These are phyloP conservation scores for Cybosia mesomella DNA, from an alignment of 2,888 invertebrate genomes.

Conservation along the genomic window DNA sequence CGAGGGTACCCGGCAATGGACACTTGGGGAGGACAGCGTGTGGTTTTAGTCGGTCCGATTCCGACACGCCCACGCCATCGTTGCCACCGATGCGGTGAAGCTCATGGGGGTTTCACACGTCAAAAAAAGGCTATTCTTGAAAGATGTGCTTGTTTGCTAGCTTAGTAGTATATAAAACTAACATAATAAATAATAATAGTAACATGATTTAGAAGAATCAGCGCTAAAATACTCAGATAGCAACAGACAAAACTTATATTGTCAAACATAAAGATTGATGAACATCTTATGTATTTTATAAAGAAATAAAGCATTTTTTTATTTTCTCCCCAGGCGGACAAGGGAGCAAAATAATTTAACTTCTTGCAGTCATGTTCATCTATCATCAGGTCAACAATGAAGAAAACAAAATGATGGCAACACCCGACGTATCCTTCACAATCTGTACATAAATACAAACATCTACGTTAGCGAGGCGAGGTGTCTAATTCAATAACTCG, in stretches of 20 bases:
- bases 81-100: too few species aligned
- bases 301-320: not conserved
- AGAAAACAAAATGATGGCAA: conserved; percentile 1
- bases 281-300: not conserved
- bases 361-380: not conserved
- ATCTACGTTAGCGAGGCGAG: not conserved
- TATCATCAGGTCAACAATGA: conserved; percentile 10
- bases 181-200: not conserved
- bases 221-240: not conserved
- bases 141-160: too few species aligned
- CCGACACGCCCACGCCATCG: too few species aligned
- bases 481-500: conserved; percentile 46
- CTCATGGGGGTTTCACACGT: too few species aligned
- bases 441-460: conserved; percentile 4
- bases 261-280: not conserved
- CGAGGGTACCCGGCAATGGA: too few species aligned
- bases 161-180: too few species aligned
- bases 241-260: not conserved
- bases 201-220: not conserved
- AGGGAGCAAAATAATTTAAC: not conserved
- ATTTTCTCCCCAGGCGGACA: not conserved
- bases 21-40: too few species aligned
- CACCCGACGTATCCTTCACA: conserved; percentile 5
- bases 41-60: too few species aligned
- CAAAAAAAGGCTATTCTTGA: too few species aligned